Evolutionary conservation across 92 coral and sea anemone genomes (phyloP).

Genomic region (Hydrozoanthus gracilis): DNA sequence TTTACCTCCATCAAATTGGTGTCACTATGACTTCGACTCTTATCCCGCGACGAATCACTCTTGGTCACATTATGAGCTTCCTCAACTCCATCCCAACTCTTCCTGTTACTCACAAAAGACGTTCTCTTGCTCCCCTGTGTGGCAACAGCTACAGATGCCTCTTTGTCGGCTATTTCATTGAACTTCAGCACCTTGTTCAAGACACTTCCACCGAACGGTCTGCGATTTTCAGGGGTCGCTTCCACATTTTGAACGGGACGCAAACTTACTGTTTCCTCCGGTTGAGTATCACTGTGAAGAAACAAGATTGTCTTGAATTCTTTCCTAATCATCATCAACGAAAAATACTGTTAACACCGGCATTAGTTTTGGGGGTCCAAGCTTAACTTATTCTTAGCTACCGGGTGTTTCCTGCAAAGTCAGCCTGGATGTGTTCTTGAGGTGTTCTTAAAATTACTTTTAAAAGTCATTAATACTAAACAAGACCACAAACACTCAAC

Average conservation of each 20-base stretch:
- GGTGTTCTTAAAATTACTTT: no score
- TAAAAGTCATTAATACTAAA: no score
- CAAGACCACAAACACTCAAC: no score
- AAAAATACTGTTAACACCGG: background rate
- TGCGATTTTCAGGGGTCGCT: background rate
- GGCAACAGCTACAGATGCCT: background rate
- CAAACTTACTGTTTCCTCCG: conserved; percentile 23
- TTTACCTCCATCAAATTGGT: conserved; percentile 81
- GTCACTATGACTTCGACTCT: conserved; percentile 81
- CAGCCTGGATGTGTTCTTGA: no score
- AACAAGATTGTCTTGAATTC: background rate
- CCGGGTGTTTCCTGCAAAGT: no score
- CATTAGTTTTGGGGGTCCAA: background rate
- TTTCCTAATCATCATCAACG: background rate
- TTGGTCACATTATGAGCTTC: conserved; percentile 44
- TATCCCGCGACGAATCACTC: conserved; percentile 54
- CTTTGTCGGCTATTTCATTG: conserved; percentile 25
- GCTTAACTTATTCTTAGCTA: no score
- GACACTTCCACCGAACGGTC: conserved; percentile 34
- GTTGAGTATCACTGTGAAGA: background rate
- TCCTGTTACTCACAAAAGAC: conserved; percentile 60
- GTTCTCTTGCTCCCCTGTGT: conserved; percentile 33
- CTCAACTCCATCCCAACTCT: conserved; percentile 90
- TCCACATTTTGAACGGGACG: conserved; percentile 11
- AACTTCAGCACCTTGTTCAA: conserved; percentile 28